These are phyloP conservation scores for Tichodroma muraria DNA, from an alignment of 2,113 vertebrate species.

Conservation along the genomic window DNA sequence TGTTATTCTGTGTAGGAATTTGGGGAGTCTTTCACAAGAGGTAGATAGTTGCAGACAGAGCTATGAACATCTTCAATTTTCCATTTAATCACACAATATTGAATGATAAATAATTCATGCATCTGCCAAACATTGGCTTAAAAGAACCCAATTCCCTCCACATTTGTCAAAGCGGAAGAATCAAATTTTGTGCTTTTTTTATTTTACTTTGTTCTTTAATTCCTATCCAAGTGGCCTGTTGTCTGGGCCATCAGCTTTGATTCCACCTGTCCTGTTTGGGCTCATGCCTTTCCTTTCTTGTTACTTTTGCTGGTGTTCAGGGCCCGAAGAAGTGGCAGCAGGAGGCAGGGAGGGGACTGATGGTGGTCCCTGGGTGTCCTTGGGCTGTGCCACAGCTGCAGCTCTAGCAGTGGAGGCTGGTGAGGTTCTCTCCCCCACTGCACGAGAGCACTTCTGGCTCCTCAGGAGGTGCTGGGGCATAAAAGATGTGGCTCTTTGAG, in stretches of 20 bases:
- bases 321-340: not conserved
- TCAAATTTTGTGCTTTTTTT: conserved; percentile 52
- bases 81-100: conserved; percentile 72
- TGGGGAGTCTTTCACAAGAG: not conserved
- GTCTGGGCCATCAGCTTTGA: conserved; percentile 45
- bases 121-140: conserved; percentile 76
- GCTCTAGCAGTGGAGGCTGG: not conserved
- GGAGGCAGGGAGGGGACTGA: not conserved
- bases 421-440: not conserved
- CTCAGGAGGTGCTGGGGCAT: not conserved
- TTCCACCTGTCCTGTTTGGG: conserved; percentile 21
- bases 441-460: not conserved
- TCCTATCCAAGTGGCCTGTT: conserved; percentile 46
- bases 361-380: not conserved
- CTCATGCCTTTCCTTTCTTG: conserved; percentile 5
- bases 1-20: not conserved
- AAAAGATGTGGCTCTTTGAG: not conserved
- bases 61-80: conserved; percentile 67
- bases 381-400: not conserved
- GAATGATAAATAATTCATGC: conserved; percentile 78
- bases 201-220: conserved; percentile 65
- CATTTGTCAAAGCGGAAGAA: conserved; percentile 71
- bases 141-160: conserved; percentile 68
- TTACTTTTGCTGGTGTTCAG: not conserved
- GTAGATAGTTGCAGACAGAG: conserved; percentile 31